Base-by-base conservation (phyloP, 2,113 vertebrate genomes). In the Nothocercus julius region DNA sequence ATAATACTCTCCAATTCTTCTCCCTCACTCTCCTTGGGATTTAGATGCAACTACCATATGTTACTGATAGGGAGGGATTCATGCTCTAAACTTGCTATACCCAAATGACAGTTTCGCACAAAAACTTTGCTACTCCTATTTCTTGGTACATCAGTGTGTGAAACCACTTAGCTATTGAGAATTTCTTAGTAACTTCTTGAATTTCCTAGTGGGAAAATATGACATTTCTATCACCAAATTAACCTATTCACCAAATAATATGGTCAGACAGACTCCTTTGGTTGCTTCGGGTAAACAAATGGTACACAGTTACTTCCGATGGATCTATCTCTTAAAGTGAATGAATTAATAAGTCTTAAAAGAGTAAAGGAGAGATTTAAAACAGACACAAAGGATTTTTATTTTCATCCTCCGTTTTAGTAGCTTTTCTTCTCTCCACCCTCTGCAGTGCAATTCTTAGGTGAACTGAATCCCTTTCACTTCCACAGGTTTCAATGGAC, bases 401-500 rank as follows among this genome's bases (percentile, higher is more conserved):
- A 82, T 91, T 97, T 97, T 95, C 82, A 92, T 82, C 93, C 95
- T 66, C 54, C 54, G 3, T 90, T 91, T 85, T 85, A 85, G 77
- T 82, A 76, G 72, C 67, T 92, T 93, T 92, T 83, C 70, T 77
- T 96, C 87, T 91, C 91, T 84, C 89, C 80, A 34, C n/a, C 63
- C 64, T 92, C 49, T 58, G 87, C 73, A 95, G 34, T 87, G 80
- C 24, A 96, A 67, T 47, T 76, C 90, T 73, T 28, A 83, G 59
- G 58, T 79, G 83, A 75, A 11, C 47, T 74, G 67, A 93, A 94
- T 87, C 83, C 81, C n/a, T 90, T 81, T 75, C 78, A 59, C 81
- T 92, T 92, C 80, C 64, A 42, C 30, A 47, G 79, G 40, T 66
- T 79, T 84, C 58, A 86, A 47, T 62, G 63, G 24, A 40, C 77